Evolutionary conservation across 2,113 vertebrate genomes (phyloP), one percentile per base, ranked within the genome.

Genomic region (Hystrix brachyura): DNA sequence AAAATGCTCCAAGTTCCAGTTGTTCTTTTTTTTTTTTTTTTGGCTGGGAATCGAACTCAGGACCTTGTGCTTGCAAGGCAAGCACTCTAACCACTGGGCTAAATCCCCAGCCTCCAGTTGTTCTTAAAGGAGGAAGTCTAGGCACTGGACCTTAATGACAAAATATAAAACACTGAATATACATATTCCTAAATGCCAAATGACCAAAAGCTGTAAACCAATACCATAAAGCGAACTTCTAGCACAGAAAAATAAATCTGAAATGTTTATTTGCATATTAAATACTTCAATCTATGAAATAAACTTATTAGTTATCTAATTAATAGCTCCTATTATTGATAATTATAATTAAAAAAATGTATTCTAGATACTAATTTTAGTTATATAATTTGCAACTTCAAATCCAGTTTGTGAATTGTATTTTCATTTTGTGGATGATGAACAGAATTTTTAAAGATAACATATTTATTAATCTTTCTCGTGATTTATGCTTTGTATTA

Each of bases 401-500:
- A 93, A 64, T 34, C 21, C 12, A 53, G 32, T 67, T 48, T 90
- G 2, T 32, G 29, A 87, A 34, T 48, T 81, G 1, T 90, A 67
- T 76, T 86, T 93, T 93, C 7, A 84, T 90, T 76, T 90, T 43
- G 29, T 81, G 72, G 43, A 55, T 93, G 38, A 90, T 90, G 4
- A 80, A 53, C 12, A 90, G 51, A 67, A 55, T 21, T 72, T 79
- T 10, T 78, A 71, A 48, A 89, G n/a, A 48, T 89, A 43, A 82
- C 51, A 3, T 48, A n/a, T 90, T 85, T 83, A 95, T 59, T 93
- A 65, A 46, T 48, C 3, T 67, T 88, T 32, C 21, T 43, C 43
- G 48, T 90, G 43, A 81, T 93, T 81, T 81, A 46, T 90, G 34
- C 13, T 89, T 74, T 80, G 51, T 93, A n/a, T 65, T 6, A 74